Percentiles rank a stretch among this genome's conserved stretches.
Conservation (phyloP, 2,888 invertebrate genomes). For the Macrophya alboannulata region DNA sequence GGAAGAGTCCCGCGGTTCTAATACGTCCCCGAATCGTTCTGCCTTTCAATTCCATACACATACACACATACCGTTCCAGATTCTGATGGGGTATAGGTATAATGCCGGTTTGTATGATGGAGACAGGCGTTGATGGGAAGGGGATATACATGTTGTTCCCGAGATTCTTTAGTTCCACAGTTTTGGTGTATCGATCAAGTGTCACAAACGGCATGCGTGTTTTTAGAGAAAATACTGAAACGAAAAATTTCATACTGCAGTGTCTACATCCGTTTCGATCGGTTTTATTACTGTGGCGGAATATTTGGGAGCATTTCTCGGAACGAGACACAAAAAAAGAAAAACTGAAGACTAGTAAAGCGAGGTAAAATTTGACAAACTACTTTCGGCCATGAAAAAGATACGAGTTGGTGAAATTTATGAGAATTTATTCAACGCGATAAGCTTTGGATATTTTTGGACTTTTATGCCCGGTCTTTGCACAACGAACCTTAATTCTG, state of each 20-base stretch:
- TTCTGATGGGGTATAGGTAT: background rate
- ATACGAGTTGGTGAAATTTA: background rate
- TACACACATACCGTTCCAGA: background rate
- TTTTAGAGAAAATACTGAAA: background rate
- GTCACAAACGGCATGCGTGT: conserved; percentile 12
- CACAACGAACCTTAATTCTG: background rate
- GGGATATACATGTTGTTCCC: conserved; percentile 25
- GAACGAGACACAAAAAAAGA: background rate
- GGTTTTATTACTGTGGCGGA: background rate
- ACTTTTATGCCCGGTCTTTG: background rate
- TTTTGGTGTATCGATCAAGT: conserved; percentile 15
- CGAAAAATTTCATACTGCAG: background rate
- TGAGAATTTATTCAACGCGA: background rate
- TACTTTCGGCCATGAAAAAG: background rate
- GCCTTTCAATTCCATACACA: conserved; percentile 37
- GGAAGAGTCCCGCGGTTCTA: conserved; percentile 15
- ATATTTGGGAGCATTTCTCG: background rate
- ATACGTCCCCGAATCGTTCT: conserved; percentile 37
- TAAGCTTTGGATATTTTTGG: background rate
- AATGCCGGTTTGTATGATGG: conserved; percentile 25
- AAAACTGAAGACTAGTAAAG: background rate
- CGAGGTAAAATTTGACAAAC: background rate
- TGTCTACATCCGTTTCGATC: background rate
- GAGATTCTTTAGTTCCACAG: conserved; percentile 1
- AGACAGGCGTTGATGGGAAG: conserved; percentile 28